Evolutionary conservation across 2,113 vertebrate genomes (phyloP), one percentile per base, ranked within the genome.

Genomic region (Zapornia atra): DNA sequence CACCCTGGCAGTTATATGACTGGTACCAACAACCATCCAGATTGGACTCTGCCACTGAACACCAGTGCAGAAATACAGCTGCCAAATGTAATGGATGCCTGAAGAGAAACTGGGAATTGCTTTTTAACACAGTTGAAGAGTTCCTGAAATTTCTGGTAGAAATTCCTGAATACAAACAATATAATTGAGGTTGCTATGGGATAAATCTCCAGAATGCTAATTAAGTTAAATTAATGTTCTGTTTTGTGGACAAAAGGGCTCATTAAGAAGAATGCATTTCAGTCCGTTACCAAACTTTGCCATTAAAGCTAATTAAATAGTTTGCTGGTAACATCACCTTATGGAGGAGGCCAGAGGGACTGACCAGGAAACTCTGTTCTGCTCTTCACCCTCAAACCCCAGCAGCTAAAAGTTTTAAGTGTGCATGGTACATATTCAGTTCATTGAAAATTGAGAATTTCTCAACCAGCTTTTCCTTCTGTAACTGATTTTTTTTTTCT

Each of bases 131-230:
- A 71, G 46, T 25, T 83, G 53, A 82, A 82, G 21, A 57, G 71
- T 28, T 97, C 78, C 61, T 92, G 86, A 88, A 94, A 88, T 42
- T 90, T 88, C 89, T 94, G 48, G 38, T 95, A 86, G 86, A 69
- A 90, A 91, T 76, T 34, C 61, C 83, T 91, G 83, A 89, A 88
- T 66, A 40, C 64, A 75, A 88, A 72, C 69, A 78, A 44, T 50
- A 44, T 38, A 60, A 60, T 75, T 68, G 84, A 87, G 53, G 84
- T 91, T 92, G 82, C 78, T 79, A 60, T 26, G 65, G 44, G 78
- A 87, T 85, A 96, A 85, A 91, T 82, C 50, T 91, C 84, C 64
- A 89, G 70, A 76, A 79, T 82, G 65, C 33, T 91, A 89, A 94
- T 77, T 60, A 96, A 88, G 64, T 79, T 82, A 87, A 90, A 90